Conservation (phyloP, 2,797 vertebrate species). For the Neomorphus geoffroyi region DNA sequence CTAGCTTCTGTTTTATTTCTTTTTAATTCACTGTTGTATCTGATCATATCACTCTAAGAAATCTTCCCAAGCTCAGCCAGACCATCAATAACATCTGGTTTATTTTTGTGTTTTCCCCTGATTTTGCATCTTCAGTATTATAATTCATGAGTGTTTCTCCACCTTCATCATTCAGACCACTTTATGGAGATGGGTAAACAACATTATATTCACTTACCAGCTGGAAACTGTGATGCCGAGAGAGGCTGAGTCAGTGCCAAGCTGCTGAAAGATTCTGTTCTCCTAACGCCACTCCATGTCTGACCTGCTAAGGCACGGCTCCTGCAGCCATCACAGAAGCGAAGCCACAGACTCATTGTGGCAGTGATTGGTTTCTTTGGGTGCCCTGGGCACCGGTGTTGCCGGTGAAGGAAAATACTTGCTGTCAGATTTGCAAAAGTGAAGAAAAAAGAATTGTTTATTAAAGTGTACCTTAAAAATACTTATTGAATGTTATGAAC, state of each 20-base stretch:
- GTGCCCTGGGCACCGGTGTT: neutral
- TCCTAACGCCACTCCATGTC: neutral
- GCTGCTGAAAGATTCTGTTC: neutral
- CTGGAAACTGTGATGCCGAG: neutral
- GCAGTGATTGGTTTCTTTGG: neutral
- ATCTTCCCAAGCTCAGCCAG: neutral
- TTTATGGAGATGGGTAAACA: constrained; percentile 10
- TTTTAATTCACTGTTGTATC: neutral
- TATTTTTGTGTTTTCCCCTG: neutral
- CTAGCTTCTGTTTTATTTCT: neutral
- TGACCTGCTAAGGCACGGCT: neutral
- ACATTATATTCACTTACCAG: constrained; percentile 1
- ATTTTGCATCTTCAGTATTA: neutral
- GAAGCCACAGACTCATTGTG: neutral
- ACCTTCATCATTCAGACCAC: constrained; percentile 6
- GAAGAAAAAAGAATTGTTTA: neutral
- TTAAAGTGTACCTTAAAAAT: neutral
- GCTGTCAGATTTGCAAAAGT: neutral
- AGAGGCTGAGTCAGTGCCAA: neutral
- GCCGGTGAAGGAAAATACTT: neutral
- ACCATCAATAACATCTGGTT: neutral
- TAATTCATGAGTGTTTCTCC: neutral
- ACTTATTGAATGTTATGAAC: neutral
- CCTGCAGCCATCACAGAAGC: neutral
- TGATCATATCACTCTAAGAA: neutral